These are phyloP conservation scores for Trypoxylus dichotomus DNA, from an alignment of 1,140 invertebrate genomes.

Conservation along the genomic window DNA sequence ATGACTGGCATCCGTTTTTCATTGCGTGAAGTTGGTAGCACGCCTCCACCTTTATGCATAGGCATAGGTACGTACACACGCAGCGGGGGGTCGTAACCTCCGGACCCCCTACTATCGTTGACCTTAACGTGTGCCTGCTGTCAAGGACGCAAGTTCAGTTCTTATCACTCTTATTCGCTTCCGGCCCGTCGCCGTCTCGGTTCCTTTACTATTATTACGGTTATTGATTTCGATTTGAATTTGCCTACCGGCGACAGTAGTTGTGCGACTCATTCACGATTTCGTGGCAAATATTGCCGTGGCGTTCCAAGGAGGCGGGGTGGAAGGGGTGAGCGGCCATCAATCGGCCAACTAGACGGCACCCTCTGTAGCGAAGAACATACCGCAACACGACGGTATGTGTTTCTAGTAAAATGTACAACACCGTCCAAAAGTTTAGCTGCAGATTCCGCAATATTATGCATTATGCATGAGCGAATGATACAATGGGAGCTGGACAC, in stretches of 20 bases:
- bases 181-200: background rate
- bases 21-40: slow-evolving; percentile 5
- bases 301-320: background rate
- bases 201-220: slow-evolving; percentile 2
- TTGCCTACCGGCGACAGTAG: background rate
- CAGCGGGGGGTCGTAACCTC: background rate
- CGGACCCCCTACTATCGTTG: background rate
- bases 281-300: background rate
- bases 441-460: no score
- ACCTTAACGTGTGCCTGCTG: background rate
- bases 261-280: background rate
- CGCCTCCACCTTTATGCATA: background rate
- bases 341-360: background rate
- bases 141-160: background rate
- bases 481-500: no score
- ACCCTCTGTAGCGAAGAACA: background rate
- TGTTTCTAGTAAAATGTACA: background rate
- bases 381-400: background rate
- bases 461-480: no score
- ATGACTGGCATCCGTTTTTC: background rate
- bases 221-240: background rate
- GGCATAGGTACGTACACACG: background rate
- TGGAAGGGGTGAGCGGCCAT: background rate
- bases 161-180: background rate
- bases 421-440: background rate